Percentiles rank a stretch among this genome's conserved stretches.
These are phyloP conservation scores for Agriopis aurantiaria DNA, from an alignment of 2,888 invertebrate species.

Conservation along the genomic window DNA sequence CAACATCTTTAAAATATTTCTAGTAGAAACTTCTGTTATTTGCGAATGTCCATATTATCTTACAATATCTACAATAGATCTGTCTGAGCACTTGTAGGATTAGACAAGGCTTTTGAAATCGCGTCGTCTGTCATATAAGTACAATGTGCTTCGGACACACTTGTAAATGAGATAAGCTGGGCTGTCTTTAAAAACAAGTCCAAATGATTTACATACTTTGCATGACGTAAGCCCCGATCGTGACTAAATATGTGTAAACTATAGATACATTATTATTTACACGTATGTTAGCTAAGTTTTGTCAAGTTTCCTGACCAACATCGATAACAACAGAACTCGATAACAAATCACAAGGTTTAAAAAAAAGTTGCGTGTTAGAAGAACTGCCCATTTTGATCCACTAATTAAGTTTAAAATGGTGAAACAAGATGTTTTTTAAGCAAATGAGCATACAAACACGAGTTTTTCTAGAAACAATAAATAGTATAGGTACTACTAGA, in stretches of 20 bases:
- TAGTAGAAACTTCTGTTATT: conserved; percentile 4
- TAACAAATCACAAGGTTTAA: conserved; percentile 31
- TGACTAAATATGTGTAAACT: conserved; percentile 55
- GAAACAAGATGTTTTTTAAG: too few species aligned
- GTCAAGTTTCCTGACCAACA: conserved; percentile 58
- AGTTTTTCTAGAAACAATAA: too few species aligned
- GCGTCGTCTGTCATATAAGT: conserved; percentile 49
- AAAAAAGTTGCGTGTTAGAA: conserved; percentile 14
- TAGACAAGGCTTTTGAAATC: conserved; percentile 55
- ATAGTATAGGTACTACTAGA: too few species aligned
- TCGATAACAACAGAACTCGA: conserved; percentile 23
- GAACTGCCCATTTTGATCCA: too few species aligned
- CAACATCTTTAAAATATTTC: conserved; percentile 38
- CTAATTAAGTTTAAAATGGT: too few species aligned
- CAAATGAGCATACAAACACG: too few species aligned
- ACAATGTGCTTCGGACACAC: conserved; percentile 75
- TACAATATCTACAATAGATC: conserved; percentile 30
- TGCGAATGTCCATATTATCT: conserved; percentile 21
- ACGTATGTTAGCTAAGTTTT: conserved; percentile 51
- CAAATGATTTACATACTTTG: conserved; percentile 51
- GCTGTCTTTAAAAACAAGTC: conserved; percentile 64
- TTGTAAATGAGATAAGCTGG: conserved; percentile 65
- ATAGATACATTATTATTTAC: conserved; percentile 52
- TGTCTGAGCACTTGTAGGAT: conserved; percentile 44
- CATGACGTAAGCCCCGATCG: conserved; percentile 65